Percentiles rank a stretch among this genome's conserved stretches.
These are phyloP conservation scores for Pogonophryne albipinna DNA, from an alignment of 2,797 vertebrate genomes.

Conservation along the genomic window DNA sequence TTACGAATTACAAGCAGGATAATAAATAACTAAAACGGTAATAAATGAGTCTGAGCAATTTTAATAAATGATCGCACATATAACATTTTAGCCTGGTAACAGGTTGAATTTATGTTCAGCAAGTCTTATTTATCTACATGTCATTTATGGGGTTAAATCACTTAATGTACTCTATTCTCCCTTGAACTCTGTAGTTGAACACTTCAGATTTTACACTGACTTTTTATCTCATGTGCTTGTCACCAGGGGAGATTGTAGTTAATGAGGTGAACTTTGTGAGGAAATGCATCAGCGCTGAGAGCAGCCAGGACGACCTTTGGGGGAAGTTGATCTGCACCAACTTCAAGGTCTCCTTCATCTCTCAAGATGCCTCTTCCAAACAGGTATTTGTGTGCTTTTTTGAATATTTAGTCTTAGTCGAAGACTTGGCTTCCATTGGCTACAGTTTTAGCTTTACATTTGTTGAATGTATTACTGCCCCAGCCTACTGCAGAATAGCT, in stretches of 20 bases:
- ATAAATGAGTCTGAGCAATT: no score
- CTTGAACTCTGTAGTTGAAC: neutral
- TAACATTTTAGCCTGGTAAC: neutral
- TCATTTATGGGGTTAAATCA: neutral
- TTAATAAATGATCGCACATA: neutral
- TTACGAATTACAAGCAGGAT: neutral
- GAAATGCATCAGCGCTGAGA: conserved; percentile 94
- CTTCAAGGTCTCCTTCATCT: conserved; percentile 98
- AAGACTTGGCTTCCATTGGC: neutral
- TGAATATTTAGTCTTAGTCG: no score
- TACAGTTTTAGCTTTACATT: conserved; percentile 3
- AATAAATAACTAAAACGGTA: neutral
- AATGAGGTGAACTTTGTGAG: conserved; percentile 98
- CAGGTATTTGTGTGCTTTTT: conserved; percentile 84
- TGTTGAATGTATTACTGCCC: conserved; percentile 6
- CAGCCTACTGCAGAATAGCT: conserved; percentile 2
- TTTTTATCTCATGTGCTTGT: conserved; percentile 45
- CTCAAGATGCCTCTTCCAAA: conserved; percentile 89
- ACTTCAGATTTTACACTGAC: neutral
- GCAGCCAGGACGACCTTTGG: conserved; percentile 94
- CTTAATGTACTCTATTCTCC: neutral
- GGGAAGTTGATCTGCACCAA: conserved; percentile 98
- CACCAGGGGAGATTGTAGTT: conserved; percentile 95
- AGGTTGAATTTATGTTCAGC: neutral
- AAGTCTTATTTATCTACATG: neutral